Evolutionary conservation across 2,797 vertebrate species (phyloP).

Genomic region (Echiichthys vipera): DNA sequence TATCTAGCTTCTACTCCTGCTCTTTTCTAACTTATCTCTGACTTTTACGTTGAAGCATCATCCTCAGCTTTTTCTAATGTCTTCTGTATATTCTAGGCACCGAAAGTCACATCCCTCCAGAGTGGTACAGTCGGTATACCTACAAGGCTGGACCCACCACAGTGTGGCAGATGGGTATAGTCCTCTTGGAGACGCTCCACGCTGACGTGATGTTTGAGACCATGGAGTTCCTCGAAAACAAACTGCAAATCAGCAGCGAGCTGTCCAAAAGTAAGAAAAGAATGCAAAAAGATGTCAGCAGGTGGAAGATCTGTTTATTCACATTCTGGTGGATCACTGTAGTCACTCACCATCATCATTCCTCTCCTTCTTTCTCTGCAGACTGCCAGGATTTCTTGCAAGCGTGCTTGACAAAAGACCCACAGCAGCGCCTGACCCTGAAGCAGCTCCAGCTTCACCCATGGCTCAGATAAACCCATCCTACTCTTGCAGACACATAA

Average conservation of each 20-base stretch:
- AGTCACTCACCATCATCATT: background rate
- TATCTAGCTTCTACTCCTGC: background rate
- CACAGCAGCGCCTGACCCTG: background rate
- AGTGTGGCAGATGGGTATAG: conserved; percentile 32
- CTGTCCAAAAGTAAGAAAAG: background rate
- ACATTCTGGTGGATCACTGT: background rate
- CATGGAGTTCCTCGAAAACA: rapidly evolving
- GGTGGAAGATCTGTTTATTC: background rate
- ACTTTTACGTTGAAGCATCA: background rate
- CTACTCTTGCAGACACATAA: too few relatives aligned
- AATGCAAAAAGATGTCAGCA: background rate
- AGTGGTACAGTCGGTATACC: rapidly evolving
- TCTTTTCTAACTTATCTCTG: background rate
- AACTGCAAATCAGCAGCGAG: background rate
- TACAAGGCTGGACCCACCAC: conserved; percentile 32
- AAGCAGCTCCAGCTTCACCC: background rate
- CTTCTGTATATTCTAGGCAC: conserved; percentile 1
- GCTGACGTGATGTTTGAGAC: rapidly evolving
- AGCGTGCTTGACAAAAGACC: background rate
- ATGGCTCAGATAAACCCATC: background rate
- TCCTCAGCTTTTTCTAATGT: background rate
- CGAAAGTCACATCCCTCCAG: background rate
- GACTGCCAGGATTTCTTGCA: background rate
- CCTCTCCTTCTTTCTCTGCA: background rate
- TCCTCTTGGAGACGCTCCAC: conserved; percentile 28